phyloP scores from a whole-genome alignment of 2,797 vertebrate species.

The Malurus leucopterus region DNA sequence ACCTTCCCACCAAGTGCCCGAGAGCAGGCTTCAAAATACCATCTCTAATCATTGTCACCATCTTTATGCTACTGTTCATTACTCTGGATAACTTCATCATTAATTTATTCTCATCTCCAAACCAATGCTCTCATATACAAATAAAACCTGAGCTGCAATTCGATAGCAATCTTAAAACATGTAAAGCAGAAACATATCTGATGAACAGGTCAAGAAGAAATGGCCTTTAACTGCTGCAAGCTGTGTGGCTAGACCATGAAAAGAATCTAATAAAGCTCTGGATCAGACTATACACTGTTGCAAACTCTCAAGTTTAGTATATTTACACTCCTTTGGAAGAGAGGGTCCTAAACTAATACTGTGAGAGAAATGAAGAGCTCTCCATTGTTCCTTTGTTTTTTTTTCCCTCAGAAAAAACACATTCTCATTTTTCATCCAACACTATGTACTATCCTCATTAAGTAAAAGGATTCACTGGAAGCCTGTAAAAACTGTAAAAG shows the following conservation, averaged over 20 bases:
- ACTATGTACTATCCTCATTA: background rate
- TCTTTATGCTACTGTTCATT: background rate
- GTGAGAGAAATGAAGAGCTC: background rate
- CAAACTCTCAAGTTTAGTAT: background rate
- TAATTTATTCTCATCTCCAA: background rate
- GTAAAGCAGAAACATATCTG: background rate
- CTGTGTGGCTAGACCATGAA: background rate
- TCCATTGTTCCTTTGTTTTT: background rate
- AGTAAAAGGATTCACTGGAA: background rate
- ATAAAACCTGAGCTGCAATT: background rate
- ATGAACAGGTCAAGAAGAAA: background rate
- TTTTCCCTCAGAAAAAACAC: background rate
- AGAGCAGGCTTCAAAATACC: background rate
- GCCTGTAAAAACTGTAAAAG: background rate
- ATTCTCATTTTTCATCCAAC: background rate
- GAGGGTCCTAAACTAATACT: background rate
- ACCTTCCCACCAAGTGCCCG: background rate
- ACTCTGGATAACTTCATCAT: background rate
- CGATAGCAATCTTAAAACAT: background rate
- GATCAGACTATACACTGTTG: background rate
- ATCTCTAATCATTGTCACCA: rapidly evolving
- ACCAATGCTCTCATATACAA: background rate
- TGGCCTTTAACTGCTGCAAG: background rate
- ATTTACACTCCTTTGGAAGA: background rate
- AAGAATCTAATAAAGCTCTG: background rate